Evolutionary conservation across 2,888 invertebrate species (phyloP).

Genomic region (Malthinus flaveolus): DNA sequence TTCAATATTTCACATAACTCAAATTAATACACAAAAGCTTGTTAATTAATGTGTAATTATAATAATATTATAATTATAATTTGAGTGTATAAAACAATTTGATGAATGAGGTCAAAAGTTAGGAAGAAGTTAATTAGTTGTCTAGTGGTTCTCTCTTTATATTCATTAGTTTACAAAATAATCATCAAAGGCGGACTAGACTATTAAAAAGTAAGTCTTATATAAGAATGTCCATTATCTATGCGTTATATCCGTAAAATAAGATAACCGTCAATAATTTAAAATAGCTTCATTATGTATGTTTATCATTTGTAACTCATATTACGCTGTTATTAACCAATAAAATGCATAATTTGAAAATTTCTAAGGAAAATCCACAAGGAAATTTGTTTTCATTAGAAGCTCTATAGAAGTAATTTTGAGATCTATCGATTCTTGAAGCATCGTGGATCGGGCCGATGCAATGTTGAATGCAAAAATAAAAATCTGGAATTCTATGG

Average conservation of each 20-base stretch:
- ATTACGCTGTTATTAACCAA: too few relatives aligned
- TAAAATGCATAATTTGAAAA: too few relatives aligned
- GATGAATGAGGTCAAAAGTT: conserved; percentile 17
- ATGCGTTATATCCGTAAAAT: conserved; percentile 3
- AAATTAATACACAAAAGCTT: conserved; percentile 20
- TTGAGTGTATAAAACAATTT: conserved; percentile 14
- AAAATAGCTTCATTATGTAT: background rate
- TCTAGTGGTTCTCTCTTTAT: background rate
- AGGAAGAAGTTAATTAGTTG: conserved; percentile 16
- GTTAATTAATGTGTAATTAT: conserved; percentile 9
- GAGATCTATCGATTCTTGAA: too few relatives aligned
- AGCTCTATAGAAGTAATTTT: too few relatives aligned
- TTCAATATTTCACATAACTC: conserved; percentile 15
- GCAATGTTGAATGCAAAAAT: too few relatives aligned
- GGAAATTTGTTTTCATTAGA: too few relatives aligned
- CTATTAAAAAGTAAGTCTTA: conserved; percentile 4
- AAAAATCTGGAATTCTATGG: too few relatives aligned
- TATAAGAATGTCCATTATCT: conserved; percentile 3
- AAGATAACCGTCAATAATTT: background rate
- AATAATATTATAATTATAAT: conserved; percentile 12
- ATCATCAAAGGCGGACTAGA: conserved; percentile 26
- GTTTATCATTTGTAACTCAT: too few relatives aligned
- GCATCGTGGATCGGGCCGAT: too few relatives aligned
- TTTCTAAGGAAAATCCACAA: too few relatives aligned
- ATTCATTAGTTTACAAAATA: conserved; percentile 22